phyloP scores from a whole-genome alignment of 1,140 invertebrate genomes.

The Spodoptera litura region DNA sequence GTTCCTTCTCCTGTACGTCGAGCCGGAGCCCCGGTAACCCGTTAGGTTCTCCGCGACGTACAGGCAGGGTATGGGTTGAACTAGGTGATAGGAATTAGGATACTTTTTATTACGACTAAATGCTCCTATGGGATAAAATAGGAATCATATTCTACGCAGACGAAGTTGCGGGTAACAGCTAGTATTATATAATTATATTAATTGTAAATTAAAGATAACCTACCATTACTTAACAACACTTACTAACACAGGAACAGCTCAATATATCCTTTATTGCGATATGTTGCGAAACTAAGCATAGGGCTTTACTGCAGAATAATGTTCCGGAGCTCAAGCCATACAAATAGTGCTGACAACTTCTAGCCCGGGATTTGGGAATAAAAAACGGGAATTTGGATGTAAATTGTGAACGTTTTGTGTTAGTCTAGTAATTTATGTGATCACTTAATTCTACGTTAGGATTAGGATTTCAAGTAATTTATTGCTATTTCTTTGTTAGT shows the following conservation, averaged over 20 bases:
- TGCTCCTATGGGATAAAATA: too few species aligned
- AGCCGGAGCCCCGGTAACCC: too few species aligned
- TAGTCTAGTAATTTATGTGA: slow-evolving; percentile 8
- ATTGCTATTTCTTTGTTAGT: too few species aligned
- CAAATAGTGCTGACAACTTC: slow-evolving; percentile 26
- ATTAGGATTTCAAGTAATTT: not conserved
- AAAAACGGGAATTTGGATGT: slow-evolving; percentile 9
- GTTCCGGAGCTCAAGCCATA: slow-evolving; percentile 21
- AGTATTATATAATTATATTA: too few species aligned
- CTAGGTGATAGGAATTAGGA: too few species aligned
- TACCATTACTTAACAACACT: not conserved
- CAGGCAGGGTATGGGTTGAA: too few species aligned
- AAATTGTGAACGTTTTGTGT: not conserved
- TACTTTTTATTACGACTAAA: too few species aligned
- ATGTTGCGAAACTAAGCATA: slow-evolving; percentile 28
- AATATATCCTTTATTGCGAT: not conserved
- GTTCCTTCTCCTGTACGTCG: too few species aligned
- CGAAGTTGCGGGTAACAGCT: too few species aligned
- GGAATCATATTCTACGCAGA: too few species aligned
- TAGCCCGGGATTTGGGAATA: slow-evolving; percentile 19
- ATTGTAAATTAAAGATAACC: not conserved
- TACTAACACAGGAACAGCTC: not conserved
- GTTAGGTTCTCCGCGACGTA: too few species aligned
- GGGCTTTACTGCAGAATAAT: slow-evolving; percentile 33
- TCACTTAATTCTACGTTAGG: not conserved